A percentile compares a stretch with the other conserved stretches of the same genome.
Evolutionary conservation across 2,888 invertebrate species (phyloP).

Genomic region (Leptopterna dolabrata): DNA sequence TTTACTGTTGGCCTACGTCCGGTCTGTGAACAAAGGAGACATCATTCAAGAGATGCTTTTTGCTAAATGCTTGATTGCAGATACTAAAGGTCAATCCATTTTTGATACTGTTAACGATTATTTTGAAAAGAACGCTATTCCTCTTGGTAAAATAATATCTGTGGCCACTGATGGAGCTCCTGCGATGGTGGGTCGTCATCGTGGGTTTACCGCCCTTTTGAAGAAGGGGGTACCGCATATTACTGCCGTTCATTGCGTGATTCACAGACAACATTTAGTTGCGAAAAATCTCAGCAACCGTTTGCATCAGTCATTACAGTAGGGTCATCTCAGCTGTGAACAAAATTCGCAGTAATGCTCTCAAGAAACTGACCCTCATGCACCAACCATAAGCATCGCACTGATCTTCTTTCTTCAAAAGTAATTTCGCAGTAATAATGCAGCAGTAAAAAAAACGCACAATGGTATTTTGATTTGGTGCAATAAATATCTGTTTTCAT

Average conservation of each 20-base stretch:
- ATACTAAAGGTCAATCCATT: constrained; percentile 60
- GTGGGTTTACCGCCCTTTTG: constrained; percentile 12
- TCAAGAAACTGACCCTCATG: too few relatives aligned
- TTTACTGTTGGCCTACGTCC: constrained; percentile 61
- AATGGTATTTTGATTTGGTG: too few relatives aligned
- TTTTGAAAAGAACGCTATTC: constrained; percentile 25
- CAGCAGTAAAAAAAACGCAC: too few relatives aligned
- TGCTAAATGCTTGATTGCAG: constrained; percentile 54
- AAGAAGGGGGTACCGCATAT: constrained; percentile 45
- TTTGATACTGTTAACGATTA: constrained; percentile 52
- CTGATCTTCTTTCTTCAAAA: too few relatives aligned
- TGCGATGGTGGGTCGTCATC: constrained; percentile 48
- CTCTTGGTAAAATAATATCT: constrained; percentile 39
- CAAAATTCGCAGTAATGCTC: too few relatives aligned
- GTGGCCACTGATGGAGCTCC: constrained; percentile 39
- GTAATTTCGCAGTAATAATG: too few relatives aligned
- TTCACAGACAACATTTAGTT: constrained; percentile 61
- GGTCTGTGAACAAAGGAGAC: constrained; percentile 63
- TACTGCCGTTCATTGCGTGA: constrained; percentile 57
- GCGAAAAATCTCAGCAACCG: too few relatives aligned
- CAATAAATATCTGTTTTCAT: too few relatives aligned
- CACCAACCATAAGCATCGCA: too few relatives aligned
- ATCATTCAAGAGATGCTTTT: too few relatives aligned
- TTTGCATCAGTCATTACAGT: too few relatives aligned
- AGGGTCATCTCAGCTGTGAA: too few relatives aligned